Base-by-base conservation (phyloP, 2,113 vertebrate species). In the Syngnathus scovelli region DNA sequence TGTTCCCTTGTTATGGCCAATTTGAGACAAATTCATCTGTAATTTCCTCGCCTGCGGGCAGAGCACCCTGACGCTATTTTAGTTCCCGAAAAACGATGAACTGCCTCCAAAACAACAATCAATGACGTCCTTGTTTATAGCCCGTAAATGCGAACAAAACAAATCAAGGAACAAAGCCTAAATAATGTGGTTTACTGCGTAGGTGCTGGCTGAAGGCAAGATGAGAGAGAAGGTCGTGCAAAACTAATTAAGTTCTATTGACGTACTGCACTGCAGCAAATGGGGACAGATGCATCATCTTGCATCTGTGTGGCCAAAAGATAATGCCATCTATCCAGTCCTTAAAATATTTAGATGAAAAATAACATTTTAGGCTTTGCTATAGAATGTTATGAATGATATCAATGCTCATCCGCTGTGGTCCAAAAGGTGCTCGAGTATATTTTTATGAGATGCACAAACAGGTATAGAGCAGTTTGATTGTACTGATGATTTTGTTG, bases 101-200 rank as follows among this genome's bases (percentile, higher is more conserved):
- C n/a, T 56, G 71, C 5, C 46, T 67, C 64, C 67, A 77, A 73
- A 80, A 86, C 82, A 80, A 82, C 78, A 81, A 79, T 85, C 79
- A 77, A 82, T 85, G 70, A 80, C 5, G 54, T 74, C 46, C 63
- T 48, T 67, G 64, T 84, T 79, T 69, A 69, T 65, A 16, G 67
- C 80, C 65, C 68, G 80, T 76, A 76, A 52, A 63, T 49, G 33
- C 58, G 19, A 55, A 64, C 61, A 75, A 79, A 85, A 76, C 67
- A 15, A 75, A 79, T 85, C 70, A 78, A 68, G 66, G 74, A 76
- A 74, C 67, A 83, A 2, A 52, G 66, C 64, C 72, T 66, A 74
- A 69, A 79, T 85, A 82, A 88, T 66, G 23, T 10, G 37, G 68
- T 83, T 72, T 69, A 75, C 48, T 61, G 54, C 61, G 51, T 23